Evolutionary conservation across 2,797 vertebrate species (phyloP).

Genomic region (Salarias fasciatus): DNA sequence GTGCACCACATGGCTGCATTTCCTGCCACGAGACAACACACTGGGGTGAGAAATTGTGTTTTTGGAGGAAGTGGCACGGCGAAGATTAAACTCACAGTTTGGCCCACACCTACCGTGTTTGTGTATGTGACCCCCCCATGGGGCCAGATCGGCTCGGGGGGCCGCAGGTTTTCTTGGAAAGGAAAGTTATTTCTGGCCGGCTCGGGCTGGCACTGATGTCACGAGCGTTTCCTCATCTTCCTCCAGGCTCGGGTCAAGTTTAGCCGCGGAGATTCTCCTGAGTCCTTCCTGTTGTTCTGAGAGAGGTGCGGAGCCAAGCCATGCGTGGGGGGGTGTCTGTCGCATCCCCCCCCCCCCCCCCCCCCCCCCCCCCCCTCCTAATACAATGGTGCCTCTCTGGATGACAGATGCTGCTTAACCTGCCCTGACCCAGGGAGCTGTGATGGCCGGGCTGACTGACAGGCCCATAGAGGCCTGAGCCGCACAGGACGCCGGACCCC

Average conservation of each 20-base stretch:
- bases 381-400: conserved; percentile 76
- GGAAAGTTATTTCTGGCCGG: conserved; percentile 65
- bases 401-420: conserved; percentile 86
- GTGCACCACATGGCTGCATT: conserved; percentile 33
- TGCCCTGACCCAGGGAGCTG: conserved; percentile 68
- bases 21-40: conserved; percentile 34
- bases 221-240: conserved; percentile 76
- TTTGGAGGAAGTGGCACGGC: conserved; percentile 49
- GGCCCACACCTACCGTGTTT: conserved; percentile 27
- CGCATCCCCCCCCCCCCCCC: conserved; percentile 45
- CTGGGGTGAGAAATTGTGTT: conserved; percentile 24
- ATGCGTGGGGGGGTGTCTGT: conserved; percentile 18
- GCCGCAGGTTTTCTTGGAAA: conserved; percentile 61
- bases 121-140: conserved; percentile 48
- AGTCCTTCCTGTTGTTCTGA: conserved; percentile 79
- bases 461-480: conserved; percentile 61
- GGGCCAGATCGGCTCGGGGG: conserved; percentile 35
- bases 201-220: conserved; percentile 68
- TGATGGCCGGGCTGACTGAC: conserved; percentile 74
- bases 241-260: conserved; percentile 68
- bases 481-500: conserved; percentile 55
- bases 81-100: conserved; percentile 43
- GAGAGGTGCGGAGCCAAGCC: conserved; percentile 54
- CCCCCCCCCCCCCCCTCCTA: conserved; percentile 46
- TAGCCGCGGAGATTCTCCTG: conserved; percentile 69